These are phyloP conservation scores for Psophia crepitans DNA, from an alignment of 2,113 vertebrate genomes.

Conservation along the genomic window DNA sequence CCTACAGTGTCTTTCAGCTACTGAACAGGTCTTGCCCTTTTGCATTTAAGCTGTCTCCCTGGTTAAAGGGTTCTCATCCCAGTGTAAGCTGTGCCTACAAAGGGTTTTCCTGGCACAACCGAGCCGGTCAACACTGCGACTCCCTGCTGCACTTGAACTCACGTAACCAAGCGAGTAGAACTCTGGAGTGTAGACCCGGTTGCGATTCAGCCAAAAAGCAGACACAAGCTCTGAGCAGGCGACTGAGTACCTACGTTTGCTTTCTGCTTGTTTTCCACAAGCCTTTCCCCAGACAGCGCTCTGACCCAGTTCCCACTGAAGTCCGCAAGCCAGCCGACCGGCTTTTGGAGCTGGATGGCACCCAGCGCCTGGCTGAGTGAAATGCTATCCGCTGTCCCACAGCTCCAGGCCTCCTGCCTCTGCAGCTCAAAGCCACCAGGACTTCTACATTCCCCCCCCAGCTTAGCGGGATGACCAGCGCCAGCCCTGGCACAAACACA, in stretches of 20 bases:
- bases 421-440: neutral
- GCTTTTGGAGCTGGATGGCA: neutral
- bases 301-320: conserved; percentile 8
- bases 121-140: accelerated
- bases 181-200: neutral
- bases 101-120: neutral
- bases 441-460: neutral
- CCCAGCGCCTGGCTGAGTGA: neutral
- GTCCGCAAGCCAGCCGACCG: neutral
- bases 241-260: neutral
- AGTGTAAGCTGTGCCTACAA: neutral
- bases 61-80: neutral
- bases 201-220: neutral
- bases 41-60: neutral
- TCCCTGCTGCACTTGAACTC: neutral
- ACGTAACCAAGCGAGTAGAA: accelerated
- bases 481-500: neutral
- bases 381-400: neutral
- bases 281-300: neutral
- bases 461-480: neutral
- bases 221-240: neutral
- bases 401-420: conserved; percentile 2
- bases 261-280: neutral
- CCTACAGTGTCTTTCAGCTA: neutral
- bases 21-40: neutral